Evolutionary conservation across 2,797 vertebrate species (phyloP), one percentile per base, ranked within the genome.

Genomic region (Gastrophryne carolinensis): DNA sequence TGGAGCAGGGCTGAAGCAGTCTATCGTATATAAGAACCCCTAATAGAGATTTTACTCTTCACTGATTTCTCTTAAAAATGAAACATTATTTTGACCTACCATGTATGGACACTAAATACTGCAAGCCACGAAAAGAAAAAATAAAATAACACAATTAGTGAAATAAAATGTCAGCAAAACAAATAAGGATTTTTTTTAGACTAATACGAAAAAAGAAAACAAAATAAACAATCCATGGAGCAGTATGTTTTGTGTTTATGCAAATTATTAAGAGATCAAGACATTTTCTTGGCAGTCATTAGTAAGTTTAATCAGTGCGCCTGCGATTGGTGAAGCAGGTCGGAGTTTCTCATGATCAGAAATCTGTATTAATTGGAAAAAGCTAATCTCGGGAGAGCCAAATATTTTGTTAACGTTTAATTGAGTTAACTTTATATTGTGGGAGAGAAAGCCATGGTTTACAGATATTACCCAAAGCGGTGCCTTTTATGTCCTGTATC

Each of bases 241-340:
- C 60, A 13, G 49, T 49, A 64, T 64, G 75, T 56, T 77, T 61
- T 52, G 30, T 77, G 66, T 77, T 77, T 77, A 71, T 32, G 30
- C 64, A 77, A 64, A 77, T 77, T 77, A 77, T 77, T 77, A 77
- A 71, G 67, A 57, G 67, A 57, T 65, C 67, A 65, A 64, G 75
- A 77, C 75, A 77, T 71, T 71, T 71, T 77, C 75, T 77, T 77
- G 75, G 75, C 75, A 71, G 50, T 44, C 32, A 41, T 57, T 56
- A 30, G 50, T 7, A 11, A 56, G 21, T 71, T 63, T 77, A 77
- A 77, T 77, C 67, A 77, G 67, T 37, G 29, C 2, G 39, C 27
- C 41, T 71, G 60, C 6, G 29, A 77, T 69, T 65, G 67, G 58
- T 58, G 23, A 77, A 64, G 52, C 60, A 77, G 67, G 75, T 65